A percentile compares a stretch with the other conserved stretches of the same genome.
Conservation (phyloP, 2,888 invertebrate genomes). For the Labia minor region DNA sequence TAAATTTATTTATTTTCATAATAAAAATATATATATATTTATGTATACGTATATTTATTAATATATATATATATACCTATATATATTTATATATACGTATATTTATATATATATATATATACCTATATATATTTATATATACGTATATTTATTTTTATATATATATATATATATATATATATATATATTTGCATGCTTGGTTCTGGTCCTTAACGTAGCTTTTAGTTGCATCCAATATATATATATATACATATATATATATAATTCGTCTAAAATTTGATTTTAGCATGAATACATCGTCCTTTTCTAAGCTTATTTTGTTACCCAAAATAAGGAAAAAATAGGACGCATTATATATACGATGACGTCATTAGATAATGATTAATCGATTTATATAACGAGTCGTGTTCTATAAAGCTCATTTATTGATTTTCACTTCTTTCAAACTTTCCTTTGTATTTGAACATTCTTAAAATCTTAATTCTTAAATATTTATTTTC, state of each 20-base stretch:
- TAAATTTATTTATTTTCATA: too few species aligned
- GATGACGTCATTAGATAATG: neutral
- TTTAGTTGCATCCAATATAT: neutral
- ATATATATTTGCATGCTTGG: neutral
- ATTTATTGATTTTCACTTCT: neutral
- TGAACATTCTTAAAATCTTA: too few species aligned
- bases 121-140: neutral
- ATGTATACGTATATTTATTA: too few species aligned
- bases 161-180: too few species aligned
- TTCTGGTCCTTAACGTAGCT: constrained; percentile 13
- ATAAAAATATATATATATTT: too few species aligned
- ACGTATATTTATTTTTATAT: too few species aligned
- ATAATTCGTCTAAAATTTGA: too few species aligned
- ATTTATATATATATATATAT: too few species aligned
- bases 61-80: too few species aligned
- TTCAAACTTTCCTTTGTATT: neutral
- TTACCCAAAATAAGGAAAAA: neutral
- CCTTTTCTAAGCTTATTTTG: neutral
- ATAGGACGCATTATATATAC: neutral
- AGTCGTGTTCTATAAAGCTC: neutral
- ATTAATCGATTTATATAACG: neutral
- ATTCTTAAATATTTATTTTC: too few species aligned
- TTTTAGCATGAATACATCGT: neutral
- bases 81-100: too few species aligned
- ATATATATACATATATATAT: too few species aligned